Evolutionary conservation across 2,888 invertebrate species (phyloP).

Genomic region (Sisyra nigra): DNA sequence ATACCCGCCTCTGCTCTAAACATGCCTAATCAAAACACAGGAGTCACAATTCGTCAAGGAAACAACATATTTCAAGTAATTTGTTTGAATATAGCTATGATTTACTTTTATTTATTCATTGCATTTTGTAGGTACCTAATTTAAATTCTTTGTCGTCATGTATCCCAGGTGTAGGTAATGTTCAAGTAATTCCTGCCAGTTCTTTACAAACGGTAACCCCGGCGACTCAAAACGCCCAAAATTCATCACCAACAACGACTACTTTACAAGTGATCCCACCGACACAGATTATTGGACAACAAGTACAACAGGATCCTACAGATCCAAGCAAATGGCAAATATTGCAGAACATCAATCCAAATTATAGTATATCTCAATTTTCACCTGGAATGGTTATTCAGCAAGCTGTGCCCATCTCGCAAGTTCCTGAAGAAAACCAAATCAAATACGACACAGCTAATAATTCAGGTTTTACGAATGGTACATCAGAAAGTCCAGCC

Average conservation of each 20-base stretch:
- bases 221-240: slow-evolving; percentile 14
- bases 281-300: slow-evolving; percentile 31
- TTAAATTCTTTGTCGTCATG: slow-evolving; percentile 37
- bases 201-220: slow-evolving; percentile 28
- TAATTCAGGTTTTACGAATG: slow-evolving; percentile 19
- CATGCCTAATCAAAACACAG: slow-evolving; percentile 31
- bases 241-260: slow-evolving; percentile 9
- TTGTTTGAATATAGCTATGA: background rate
- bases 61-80: slow-evolving; percentile 19
- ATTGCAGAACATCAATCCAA: slow-evolving; percentile 30
- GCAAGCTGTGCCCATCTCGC: slow-evolving; percentile 13
- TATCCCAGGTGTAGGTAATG: slow-evolving; percentile 55
- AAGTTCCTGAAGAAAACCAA: slow-evolving; percentile 15
- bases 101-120: slow-evolving; percentile 11
- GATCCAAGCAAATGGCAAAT: slow-evolving; percentile 80
- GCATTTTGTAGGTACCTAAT: slow-evolving; percentile 35
- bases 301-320: slow-evolving; percentile 66
- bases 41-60: slow-evolving; percentile 21
- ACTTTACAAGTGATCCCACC: slow-evolving; percentile 14
- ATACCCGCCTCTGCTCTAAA: slow-evolving; percentile 54
- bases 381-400: slow-evolving; percentile 20
- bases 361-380: slow-evolving; percentile 17
- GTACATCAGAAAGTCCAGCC: slow-evolving; percentile 25
- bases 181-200: slow-evolving; percentile 62
- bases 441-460: slow-evolving; percentile 16